Conservation (phyloP, 1,140 invertebrate species). For the Phortica variegata region DNA sequence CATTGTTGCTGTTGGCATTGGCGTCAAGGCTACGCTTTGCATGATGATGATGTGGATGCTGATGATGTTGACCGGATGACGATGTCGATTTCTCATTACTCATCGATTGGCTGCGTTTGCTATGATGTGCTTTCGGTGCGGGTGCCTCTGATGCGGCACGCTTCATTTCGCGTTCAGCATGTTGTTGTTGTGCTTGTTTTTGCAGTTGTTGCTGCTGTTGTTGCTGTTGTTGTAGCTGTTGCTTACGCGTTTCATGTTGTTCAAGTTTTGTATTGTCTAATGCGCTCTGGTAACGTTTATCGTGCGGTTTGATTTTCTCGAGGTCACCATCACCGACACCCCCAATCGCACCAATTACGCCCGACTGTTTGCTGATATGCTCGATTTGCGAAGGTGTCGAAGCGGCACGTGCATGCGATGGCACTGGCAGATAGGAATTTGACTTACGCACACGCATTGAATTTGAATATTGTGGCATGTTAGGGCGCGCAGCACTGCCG, state of each 20-base stretch:
- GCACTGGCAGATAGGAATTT: constrained; percentile 45
- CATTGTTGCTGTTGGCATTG: constrained; percentile 12
- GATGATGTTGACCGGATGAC: constrained; percentile 20
- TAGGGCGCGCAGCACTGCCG: constrained; percentile 21
- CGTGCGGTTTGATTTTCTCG: too few relatives aligned
- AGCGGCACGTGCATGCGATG: constrained; percentile 46
- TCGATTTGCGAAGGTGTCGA: constrained; percentile 54
- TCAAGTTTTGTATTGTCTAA: background rate
- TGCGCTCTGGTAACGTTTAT: constrained; percentile 21
- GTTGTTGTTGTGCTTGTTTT: background rate
- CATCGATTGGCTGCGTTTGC: constrained; percentile 42
- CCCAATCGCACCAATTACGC: constrained; percentile 20
- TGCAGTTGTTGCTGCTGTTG: constrained; percentile 21
- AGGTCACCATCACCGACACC: constrained; percentile 23
- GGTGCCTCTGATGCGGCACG: constrained; percentile 46
- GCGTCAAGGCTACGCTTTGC: constrained; percentile 38
- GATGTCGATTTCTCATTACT: constrained; percentile 28
- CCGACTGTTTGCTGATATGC: constrained; percentile 25
- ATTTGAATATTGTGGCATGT: constrained; percentile 49
- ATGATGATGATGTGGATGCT: constrained; percentile 26
- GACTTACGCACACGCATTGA: constrained; percentile 52
- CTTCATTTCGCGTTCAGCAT: constrained; percentile 27
- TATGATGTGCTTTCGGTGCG: constrained; percentile 36
- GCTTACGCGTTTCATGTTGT: background rate
- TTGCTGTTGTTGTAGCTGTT: constrained; percentile 16